A percentile compares a stretch with the other conserved stretches of the same genome.
Evolutionary conservation across 2,797 vertebrate species (phyloP).

Genomic region (Atherinosoma microstoma): DNA sequence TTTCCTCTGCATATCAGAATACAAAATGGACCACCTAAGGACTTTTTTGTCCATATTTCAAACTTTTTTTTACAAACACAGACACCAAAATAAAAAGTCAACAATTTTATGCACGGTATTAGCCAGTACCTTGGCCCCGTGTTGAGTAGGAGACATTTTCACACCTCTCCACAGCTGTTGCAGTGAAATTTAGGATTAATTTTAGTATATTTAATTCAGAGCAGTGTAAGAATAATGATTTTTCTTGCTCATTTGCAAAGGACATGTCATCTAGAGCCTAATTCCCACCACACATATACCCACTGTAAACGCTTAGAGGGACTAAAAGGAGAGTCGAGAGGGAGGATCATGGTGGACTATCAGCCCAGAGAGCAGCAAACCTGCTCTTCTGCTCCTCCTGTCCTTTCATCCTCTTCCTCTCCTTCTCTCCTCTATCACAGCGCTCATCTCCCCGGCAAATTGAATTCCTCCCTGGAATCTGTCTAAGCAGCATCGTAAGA

Average conservation of each 20-base stretch:
- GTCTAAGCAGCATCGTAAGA: conserved; percentile 59
- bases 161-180: conserved; percentile 31
- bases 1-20: conserved; percentile 35
- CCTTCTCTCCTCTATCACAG: conserved; percentile 50
- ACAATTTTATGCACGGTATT: not conserved
- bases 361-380: conserved; percentile 45
- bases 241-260: conserved; percentile 52
- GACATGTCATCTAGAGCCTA: conserved; percentile 44
- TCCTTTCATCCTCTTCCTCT: conserved; percentile 55
- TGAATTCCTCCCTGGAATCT: conserved; percentile 70
- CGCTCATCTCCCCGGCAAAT: conserved; percentile 70
- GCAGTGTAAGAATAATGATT: conserved; percentile 46
- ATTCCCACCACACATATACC: conserved; percentile 33
- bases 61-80: not conserved
- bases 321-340: conserved; percentile 22
- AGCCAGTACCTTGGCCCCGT: conserved; percentile 20
- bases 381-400: conserved; percentile 34
- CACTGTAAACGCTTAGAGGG: conserved; percentile 23
- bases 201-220: conserved; percentile 49
- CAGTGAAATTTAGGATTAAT: conserved; percentile 37
- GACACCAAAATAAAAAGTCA: not conserved
- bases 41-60: conserved; percentile 20
- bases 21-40: conserved; percentile 7
- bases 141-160: conserved; percentile 30
- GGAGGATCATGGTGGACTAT: conserved; percentile 37